These are phyloP conservation scores for Ceyx cyanopectus DNA, from an alignment of 2,113 vertebrate genomes.

Conservation along the genomic window DNA sequence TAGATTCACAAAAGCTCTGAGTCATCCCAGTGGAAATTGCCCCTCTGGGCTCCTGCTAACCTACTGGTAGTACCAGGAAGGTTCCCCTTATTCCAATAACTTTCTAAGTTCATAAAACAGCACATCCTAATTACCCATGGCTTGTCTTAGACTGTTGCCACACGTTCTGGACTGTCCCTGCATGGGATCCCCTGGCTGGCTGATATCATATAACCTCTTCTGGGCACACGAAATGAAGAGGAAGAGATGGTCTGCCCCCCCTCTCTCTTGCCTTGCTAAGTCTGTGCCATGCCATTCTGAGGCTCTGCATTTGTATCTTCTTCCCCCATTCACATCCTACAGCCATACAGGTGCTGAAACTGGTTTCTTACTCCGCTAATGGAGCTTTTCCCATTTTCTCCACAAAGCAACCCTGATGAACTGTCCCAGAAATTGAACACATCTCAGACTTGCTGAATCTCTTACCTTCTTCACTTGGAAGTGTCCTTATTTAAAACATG, in stretches of 20 bases:
- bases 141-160: background rate
- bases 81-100: background rate
- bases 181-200: no score
- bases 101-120: background rate
- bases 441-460: background rate
- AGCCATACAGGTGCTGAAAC: background rate
- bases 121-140: background rate
- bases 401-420: background rate
- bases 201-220: background rate
- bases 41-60: background rate
- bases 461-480: background rate
- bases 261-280: background rate
- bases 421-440: background rate
- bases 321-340: background rate
- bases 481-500: background rate
- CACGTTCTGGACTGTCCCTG: background rate
- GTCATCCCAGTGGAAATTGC: background rate
- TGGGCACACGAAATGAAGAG: background rate
- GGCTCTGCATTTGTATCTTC: fast-evolving
- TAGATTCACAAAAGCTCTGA: background rate
- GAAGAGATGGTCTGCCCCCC: background rate
- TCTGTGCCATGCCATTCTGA: background rate
- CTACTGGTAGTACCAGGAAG: background rate
- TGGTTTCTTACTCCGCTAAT: background rate
- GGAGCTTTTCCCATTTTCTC: background rate